Evolutionary conservation across 2,797 vertebrate species (phyloP).

Genomic region (Anguilla anguilla): DNA sequence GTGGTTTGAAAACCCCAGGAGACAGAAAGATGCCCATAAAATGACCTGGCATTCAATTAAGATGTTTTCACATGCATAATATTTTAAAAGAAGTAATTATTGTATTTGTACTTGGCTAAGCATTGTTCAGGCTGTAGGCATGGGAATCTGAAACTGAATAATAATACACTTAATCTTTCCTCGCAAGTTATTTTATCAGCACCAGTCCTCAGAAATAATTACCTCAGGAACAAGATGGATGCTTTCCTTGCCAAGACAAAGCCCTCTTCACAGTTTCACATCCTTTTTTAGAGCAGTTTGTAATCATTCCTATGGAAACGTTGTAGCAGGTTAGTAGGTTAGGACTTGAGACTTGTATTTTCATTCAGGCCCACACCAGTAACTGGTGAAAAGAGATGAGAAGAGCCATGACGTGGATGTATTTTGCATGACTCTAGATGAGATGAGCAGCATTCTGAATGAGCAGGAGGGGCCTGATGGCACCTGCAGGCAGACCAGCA

Average conservation of each 20-base stretch:
- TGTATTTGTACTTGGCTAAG: not conserved
- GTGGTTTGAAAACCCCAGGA: conserved; percentile 10
- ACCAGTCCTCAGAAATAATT: not conserved
- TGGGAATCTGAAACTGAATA: not conserved
- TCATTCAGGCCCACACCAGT: too few species aligned
- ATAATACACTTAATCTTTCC: not conserved
- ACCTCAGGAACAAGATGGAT: not conserved
- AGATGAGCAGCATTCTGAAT: too few species aligned
- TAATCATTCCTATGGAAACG: not conserved
- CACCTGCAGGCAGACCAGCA: too few species aligned
- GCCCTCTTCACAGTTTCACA: not conserved
- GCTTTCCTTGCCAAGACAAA: not conserved
- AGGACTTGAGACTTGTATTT: too few species aligned
- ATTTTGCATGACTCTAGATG: too few species aligned
- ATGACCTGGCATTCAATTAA: conserved; percentile 5
- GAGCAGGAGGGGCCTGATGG: too few species aligned
- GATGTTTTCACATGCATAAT: conserved; percentile 13
- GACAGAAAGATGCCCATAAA: not conserved
- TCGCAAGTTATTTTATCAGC: not conserved
- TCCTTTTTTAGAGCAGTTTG: not conserved
- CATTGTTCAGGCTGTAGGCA: not conserved
- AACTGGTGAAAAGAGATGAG: too few species aligned
- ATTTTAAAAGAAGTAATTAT: conserved; percentile 8
- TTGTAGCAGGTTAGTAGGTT: not conserved
- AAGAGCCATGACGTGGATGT: too few species aligned